Percentiles rank a stretch among this genome's conserved stretches.
Evolutionary conservation across 2,888 invertebrate species (phyloP).

Genomic region (Stenichneumon culpator): DNA sequence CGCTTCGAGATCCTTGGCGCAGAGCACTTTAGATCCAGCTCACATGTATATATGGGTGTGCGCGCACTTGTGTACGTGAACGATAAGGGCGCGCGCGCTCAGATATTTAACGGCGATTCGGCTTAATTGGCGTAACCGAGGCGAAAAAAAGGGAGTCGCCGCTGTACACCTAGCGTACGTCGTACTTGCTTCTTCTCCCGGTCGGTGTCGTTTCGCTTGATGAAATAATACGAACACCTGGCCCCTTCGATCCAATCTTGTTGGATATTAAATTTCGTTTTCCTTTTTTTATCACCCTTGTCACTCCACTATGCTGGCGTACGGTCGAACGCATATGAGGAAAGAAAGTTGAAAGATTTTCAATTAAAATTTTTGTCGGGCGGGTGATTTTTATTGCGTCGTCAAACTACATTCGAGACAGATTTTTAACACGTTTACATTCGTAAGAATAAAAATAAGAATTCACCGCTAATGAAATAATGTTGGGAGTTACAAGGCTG

Average conservation of each 20-base stretch:
- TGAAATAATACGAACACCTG: conserved; percentile 70
- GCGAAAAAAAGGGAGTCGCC: conserved; percentile 72
- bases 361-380: neutral
- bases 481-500: neutral
- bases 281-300: conserved; percentile 42
- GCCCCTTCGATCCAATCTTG: conserved; percentile 74
- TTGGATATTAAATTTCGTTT: conserved; percentile 75
- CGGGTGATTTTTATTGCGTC: neutral
- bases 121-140: conserved; percentile 80
- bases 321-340: neutral
- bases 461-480: neutral
- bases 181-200: conserved; percentile 17
- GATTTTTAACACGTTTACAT: neutral
- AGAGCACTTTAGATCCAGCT: conserved; percentile 41
- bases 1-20: conserved; percentile 24
- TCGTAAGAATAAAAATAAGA: neutral
- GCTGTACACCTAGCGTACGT: conserved; percentile 70
- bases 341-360: conserved; percentile 6
- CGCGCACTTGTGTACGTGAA: conserved; percentile 18
- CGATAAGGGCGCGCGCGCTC: conserved; percentile 68
- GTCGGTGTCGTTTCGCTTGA: conserved; percentile 57
- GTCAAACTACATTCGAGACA: neutral
- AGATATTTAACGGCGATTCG: conserved; percentile 78
- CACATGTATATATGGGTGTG: conserved; percentile 3
- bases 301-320: conserved; percentile 35